Base-by-base conservation (phyloP, 1,140 invertebrate species). In the Cydia strobilella region DNA sequence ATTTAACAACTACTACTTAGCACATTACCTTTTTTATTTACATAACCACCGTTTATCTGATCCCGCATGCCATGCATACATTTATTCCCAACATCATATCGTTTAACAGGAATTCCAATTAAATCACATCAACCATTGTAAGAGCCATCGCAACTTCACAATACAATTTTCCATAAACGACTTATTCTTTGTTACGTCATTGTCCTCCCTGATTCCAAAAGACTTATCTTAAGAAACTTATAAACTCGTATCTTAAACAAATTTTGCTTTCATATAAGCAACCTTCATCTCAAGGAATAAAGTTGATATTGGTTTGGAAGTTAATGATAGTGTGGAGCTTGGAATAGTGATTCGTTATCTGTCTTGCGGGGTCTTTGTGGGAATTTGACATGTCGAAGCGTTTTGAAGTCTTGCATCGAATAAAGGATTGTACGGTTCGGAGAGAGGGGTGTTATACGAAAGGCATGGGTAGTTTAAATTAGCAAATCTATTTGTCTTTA, bases 341-440 rank as follows among this genome's bases (percentile, higher is more conserved):
- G 42, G 42, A 15, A 45, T 15, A 54, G 54, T 59, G 54, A 59
- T 59, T 59, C 54, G 54, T 59, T 59, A 59, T 54, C 51, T 59
- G 54, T 59, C 51, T 54, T 18, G 54, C 54, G 20, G 9, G 54
- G 18, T 23, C 54, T 59, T 59, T 59, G 54, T 59, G 20, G n/a
- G 23, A 59, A 59, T 59, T 20, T 59, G 54, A 59, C 54, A 59
- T 59, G 54, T 59, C 18, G 54, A 59, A 59, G 18, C 54, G 54
- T 59, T 59, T 59, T 59, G 54, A 59, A 59, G 54, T 59, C 48
- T 51, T 23, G 54, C 54, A 59, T 59, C 18, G 54, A 59, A 59
- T 20, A 59, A 59, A 23, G 54, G 20, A 59, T 59, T 59, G 54
- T 59, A 23, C 18, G 18, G 54, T 10, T 45, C 42, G 42, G 42